Evolutionary conservation across 2,113 vertebrate species (phyloP).

Genomic region (Colinus virginianus): DNA sequence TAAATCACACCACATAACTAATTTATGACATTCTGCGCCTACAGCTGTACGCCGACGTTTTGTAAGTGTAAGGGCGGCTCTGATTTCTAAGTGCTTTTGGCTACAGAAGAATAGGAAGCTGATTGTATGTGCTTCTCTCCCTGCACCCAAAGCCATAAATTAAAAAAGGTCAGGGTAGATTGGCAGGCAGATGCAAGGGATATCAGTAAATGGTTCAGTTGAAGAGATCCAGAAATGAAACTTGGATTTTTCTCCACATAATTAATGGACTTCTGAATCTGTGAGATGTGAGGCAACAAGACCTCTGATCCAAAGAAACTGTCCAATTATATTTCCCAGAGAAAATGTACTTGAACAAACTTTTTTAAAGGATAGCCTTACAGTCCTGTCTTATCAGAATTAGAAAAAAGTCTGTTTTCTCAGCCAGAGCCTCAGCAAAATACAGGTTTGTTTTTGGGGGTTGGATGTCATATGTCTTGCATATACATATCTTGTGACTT

Average conservation of each 20-base stretch:
- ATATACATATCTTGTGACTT: not conserved
- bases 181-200: not conserved
- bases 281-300: not conserved
- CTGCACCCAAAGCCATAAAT: not conserved
- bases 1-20: conserved; percentile 17
- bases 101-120: not conserved
- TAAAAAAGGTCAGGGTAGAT: not conserved
- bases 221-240: not conserved
- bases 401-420: not conserved
- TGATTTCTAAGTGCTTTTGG: not conserved
- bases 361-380: not conserved
- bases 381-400: not conserved
- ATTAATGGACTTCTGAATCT: not conserved
- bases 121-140: not conserved
- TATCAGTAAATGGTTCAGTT: not conserved
- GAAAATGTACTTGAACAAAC: not conserved
- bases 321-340: not conserved
- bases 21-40: not conserved
- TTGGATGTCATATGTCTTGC: not conserved
- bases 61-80: not conserved
- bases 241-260: not conserved
- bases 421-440: not conserved
- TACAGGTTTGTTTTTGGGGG: not conserved
- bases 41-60: not conserved
- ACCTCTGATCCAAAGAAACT: not conserved